Evolutionary conservation across 2,797 vertebrate genomes (phyloP).

Genomic region (Avahi laniger): DNA sequence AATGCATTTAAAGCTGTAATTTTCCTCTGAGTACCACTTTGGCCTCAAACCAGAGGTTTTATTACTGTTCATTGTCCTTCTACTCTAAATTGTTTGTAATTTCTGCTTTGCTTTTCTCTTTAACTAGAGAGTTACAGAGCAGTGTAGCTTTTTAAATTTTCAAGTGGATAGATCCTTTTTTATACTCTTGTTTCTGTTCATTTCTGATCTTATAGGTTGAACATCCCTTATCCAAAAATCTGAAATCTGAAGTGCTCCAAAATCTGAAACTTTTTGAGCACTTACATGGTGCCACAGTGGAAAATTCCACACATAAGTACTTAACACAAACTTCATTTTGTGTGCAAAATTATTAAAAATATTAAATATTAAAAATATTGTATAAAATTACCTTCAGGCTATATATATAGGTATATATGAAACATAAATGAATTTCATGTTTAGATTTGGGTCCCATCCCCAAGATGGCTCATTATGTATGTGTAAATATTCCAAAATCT

Average conservation of each 20-base stretch:
- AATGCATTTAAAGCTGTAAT: not conserved
- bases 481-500: not conserved
- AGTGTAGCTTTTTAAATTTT: not conserved
- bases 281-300: not conserved
- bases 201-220: not conserved
- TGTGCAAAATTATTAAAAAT: not conserved
- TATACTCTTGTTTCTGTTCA: not conserved
- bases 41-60: not conserved
- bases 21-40: not conserved
- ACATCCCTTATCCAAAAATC: not conserved
- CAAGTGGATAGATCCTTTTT: not conserved
- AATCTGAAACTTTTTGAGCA: not conserved
- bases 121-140: not conserved
- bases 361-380: not conserved
- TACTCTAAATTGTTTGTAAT: not conserved
- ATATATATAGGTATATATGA: not conserved
- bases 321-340: not conserved
- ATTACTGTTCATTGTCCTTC: not conserved
- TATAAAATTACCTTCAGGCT: not conserved
- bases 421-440: not conserved
- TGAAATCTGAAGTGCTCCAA: not conserved
- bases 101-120: slow-evolving; percentile 25
- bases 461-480: not conserved
- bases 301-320: not conserved
- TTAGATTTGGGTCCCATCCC: not conserved